These are phyloP conservation scores for Euzetes globulus DNA, from an alignment of 2,888 invertebrate species.

Conservation along the genomic window DNA sequence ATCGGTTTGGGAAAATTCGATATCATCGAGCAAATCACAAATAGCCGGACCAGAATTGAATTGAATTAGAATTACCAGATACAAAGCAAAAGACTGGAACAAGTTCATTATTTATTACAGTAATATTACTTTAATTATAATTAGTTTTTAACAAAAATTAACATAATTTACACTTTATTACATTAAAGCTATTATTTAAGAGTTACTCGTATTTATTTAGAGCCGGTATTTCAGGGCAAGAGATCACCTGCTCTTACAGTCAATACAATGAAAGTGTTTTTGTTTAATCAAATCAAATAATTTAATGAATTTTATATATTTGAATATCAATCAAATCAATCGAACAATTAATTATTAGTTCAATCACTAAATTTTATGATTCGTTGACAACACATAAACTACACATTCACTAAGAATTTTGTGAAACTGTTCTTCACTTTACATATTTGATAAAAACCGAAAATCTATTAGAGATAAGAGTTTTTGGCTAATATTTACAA, in stretches of 20 bases:
- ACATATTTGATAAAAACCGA: not conserved
- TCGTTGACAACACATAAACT: constrained; percentile 5
- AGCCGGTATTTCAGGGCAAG: not conserved
- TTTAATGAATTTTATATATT: not conserved
- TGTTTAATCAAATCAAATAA: not conserved
- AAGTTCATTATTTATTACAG: not conserved
- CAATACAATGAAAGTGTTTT: not conserved
- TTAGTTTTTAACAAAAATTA: constrained; percentile 24
- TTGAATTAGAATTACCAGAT: not conserved
- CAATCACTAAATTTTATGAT: not conserved
- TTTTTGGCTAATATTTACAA: not conserved
- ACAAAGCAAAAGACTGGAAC: not conserved
- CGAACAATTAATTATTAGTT: not conserved
- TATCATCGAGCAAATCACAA: not conserved
- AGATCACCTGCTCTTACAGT: constrained; percentile 17
- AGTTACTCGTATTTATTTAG: not conserved
- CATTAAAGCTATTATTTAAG: constrained; percentile 10
- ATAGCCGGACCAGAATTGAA: not conserved
- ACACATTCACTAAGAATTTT: not conserved
- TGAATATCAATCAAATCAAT: not conserved
- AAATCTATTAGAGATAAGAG: constrained; percentile 4
- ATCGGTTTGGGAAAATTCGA: not conserved
- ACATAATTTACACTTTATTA: constrained; percentile 30
- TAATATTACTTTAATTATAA: not conserved
- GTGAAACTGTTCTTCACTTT: not conserved